Base-by-base conservation (phyloP, 1,140 invertebrate genomes). In the Cydia splendana region DNA sequence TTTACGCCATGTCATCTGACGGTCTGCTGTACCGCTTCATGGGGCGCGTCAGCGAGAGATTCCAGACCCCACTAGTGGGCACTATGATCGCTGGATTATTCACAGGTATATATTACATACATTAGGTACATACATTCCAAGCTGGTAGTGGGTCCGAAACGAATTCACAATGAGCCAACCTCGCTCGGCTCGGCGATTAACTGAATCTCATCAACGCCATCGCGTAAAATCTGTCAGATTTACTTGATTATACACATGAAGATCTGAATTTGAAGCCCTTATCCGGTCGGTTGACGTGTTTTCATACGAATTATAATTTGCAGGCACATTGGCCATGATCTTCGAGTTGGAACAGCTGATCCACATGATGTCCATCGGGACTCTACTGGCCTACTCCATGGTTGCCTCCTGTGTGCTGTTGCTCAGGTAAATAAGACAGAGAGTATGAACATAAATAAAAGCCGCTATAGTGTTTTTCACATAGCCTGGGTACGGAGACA, bases 311-410 rank as follows among this genome's bases (percentile, higher is more conserved):
- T 24, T 62, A n/a, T 62, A 53, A n/a, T 10, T 93, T 88, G 77
- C 91, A 95, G 98, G 96, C 75, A 83, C 96, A 0, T 96, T 99
- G 95, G 97, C 98, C 1, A 95, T 97, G 77, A 85, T 99, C n/a
- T 98, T 99, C 88, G 95, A 98, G 86, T 87, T 99, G 67, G 94
- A 97, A n/a, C 96, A 98, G 86, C 92, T 99, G 51, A 97, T 99
- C 9, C 97, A 98, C 83, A 98, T 99, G 96, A 98, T 99, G 95
- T 98, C 98, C 1, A 99, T 99, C 83, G 98, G 98, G 65, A 99
- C 98, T 2, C 91, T 99, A 1, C 92, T 99, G 74, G 98, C 98
- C 0, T 99, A 99, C 87, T 97, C 97, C 6, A 96, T 99, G 81
- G 98, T 99, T 0, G 97, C 98, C 4, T 94, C 97, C 13, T 98